A percentile compares a stretch with the other conserved stretches of the same genome.
Conservation (phyloP, 2,888 invertebrate species). For the Drosophila falleni region DNA sequence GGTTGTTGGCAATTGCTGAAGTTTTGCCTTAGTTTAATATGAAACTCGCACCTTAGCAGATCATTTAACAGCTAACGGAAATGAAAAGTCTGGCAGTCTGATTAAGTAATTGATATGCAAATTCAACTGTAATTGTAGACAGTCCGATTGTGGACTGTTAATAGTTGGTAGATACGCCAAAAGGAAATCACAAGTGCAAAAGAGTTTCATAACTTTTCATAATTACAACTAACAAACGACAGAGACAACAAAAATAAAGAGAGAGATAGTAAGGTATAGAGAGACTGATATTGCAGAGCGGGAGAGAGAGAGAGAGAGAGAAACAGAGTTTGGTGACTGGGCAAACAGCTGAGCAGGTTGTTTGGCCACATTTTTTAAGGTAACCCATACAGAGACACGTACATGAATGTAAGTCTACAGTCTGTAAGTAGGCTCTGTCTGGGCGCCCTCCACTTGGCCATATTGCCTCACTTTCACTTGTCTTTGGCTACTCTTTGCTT, state of each 20-base stretch:
- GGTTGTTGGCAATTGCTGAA: neutral
- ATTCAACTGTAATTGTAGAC: slow-evolving; percentile 36
- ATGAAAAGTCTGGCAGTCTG: slow-evolving; percentile 8
- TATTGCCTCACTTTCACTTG: slow-evolving; percentile 80
- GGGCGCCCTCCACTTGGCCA: slow-evolving; percentile 63
- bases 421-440: slow-evolving; percentile 50
- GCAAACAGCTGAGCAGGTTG: slow-evolving; percentile 52
- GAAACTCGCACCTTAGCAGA: slow-evolving; percentile 13
- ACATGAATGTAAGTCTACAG: slow-evolving; percentile 1
- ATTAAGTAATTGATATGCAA: slow-evolving; percentile 71
- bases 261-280: slow-evolving; percentile 3
- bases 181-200: slow-evolving; percentile 59
- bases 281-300: neutral
- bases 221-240: slow-evolving; percentile 38
- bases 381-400: slow-evolving; percentile 2
- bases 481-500: slow-evolving; percentile 69
- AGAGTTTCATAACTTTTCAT: slow-evolving; percentile 71
- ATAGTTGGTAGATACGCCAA: slow-evolving; percentile 35
- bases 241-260: slow-evolving; percentile 1
- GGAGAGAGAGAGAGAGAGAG: slow-evolving; percentile 3
- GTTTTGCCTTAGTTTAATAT: neutral
- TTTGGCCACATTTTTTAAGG: slow-evolving; percentile 51
- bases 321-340: slow-evolving; percentile 5
- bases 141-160: slow-evolving; percentile 15
- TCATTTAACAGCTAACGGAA: slow-evolving; percentile 30